Conservation (phyloP, 2,888 invertebrate species). For the Belgica antarctica region DNA sequence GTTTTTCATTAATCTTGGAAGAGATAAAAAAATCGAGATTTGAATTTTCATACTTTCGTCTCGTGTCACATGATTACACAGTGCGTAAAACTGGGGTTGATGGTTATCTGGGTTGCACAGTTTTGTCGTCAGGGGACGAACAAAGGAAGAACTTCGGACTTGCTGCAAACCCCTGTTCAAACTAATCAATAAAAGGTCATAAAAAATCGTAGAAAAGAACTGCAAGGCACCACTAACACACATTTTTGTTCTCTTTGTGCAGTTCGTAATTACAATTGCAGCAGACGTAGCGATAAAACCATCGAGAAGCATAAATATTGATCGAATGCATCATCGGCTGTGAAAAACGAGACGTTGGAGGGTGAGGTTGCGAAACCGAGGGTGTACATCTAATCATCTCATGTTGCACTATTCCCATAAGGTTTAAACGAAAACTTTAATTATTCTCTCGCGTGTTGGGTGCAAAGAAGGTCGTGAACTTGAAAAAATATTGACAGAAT, state of each 20-base stretch:
- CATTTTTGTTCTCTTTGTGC: slow-evolving; percentile 17
- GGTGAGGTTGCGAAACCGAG: background rate
- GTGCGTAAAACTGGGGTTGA: background rate
- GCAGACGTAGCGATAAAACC: background rate
- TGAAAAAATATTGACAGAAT: slow-evolving; percentile 38
- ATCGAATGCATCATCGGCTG: slow-evolving; percentile 23
- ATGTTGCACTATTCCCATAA: slow-evolving; percentile 31
- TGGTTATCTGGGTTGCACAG: background rate
- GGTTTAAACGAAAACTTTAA: slow-evolving; percentile 1
- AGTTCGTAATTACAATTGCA: slow-evolving; percentile 15
- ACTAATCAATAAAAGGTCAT: slow-evolving; percentile 41
- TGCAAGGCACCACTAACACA: slow-evolving; percentile 35
- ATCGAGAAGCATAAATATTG: slow-evolving; percentile 4
- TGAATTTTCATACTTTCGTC: background rate
- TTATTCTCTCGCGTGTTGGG: too few species aligned
- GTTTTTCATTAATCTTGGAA: background rate
- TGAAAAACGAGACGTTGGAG: background rate
- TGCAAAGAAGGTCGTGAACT: slow-evolving; percentile 27
- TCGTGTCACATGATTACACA: slow-evolving; percentile 23
- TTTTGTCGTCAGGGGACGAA: background rate
- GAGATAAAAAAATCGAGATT: slow-evolving; percentile 21
- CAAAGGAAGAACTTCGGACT: background rate
- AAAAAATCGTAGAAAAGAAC: background rate
- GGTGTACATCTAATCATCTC: slow-evolving; percentile 22
- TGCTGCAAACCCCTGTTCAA: background rate